phyloP scores from a whole-genome alignment of 1,140 invertebrate species.

The Episyrphus balteatus region DNA sequence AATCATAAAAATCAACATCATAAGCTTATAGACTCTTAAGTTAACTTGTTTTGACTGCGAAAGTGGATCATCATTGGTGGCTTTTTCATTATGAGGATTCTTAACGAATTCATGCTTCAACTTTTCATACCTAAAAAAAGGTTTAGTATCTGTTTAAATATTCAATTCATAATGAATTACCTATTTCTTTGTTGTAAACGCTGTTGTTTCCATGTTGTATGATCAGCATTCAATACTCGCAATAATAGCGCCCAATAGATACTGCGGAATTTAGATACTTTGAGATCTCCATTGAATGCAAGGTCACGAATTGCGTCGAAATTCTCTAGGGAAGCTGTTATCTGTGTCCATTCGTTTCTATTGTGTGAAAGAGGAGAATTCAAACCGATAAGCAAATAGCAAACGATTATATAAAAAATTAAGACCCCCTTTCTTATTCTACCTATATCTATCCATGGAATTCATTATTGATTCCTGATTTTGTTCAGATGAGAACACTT shows the following conservation, averaged over 20 bases:
- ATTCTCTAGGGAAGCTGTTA: constrained; percentile 10
- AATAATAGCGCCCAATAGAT: constrained; percentile 38
- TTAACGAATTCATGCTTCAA: constrained; percentile 28
- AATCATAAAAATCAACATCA: background rate
- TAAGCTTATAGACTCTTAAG: background rate
- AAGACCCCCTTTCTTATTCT: background rate
- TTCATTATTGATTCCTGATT: constrained; percentile 14
- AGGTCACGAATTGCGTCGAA: constrained; percentile 24
- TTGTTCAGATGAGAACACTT: constrained; percentile 16
- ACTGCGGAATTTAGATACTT: constrained; percentile 39
- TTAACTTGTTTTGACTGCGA: constrained; percentile 20
- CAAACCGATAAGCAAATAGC: background rate
- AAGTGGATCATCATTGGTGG: constrained; percentile 24
- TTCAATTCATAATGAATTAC: constrained; percentile 1
- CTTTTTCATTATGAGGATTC: constrained; percentile 25
- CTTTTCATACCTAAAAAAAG: constrained; percentile 23
- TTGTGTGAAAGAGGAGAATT: background rate
- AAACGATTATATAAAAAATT: background rate
- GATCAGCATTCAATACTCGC: constrained; percentile 29
- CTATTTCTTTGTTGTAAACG: constrained; percentile 21
- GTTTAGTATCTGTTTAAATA: background rate
- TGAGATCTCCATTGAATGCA: constrained; percentile 36
- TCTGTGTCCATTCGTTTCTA: constrained; percentile 32
- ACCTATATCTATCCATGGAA: constrained; percentile 27
- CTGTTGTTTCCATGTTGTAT: constrained; percentile 30